Base-by-base conservation (phyloP, 2,113 vertebrate species). In the Callipepla squamata region DNA sequence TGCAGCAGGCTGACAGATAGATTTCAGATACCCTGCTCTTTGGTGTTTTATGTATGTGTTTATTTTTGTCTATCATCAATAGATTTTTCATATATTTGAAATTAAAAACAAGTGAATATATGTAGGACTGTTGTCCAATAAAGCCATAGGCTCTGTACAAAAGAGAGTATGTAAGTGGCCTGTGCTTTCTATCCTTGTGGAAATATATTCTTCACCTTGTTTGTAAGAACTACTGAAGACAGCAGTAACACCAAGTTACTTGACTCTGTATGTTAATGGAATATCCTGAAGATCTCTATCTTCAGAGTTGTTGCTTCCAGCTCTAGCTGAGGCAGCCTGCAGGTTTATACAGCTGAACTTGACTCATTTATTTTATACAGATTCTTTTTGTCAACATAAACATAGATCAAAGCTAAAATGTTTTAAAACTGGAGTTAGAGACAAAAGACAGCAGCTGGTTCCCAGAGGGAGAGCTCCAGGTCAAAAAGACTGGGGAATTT, bases 341-440 rank as follows among this genome's bases (percentile, higher is more conserved):
- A 85, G 86, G 61, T 95, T 95, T 92, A 76, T 70, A 61, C 81
- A 92, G 74, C 67, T 93, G 74, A 94, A 78, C 48, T 80, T 80
- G 61, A 36, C 63, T 83, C 50, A 51, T 92, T 89, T 58, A 62
- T 82, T 94, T 89, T 80, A 75, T 87, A 74, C 62, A 79, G 76
- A 44, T 74, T 92, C 23, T 67, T 92, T 92, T 77, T 67, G 68
- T 92, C 79, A 87, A 50, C 69, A 78, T 85, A 92, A 96, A 89
- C 79, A 89, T 36, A 93, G 78, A 91, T 61, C 47, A 90, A 94
- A 92, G 73, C 65, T 58, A 80, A 85, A 91, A 86, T 48, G 18
- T 86, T 91, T 93, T 83, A 18, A 65, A 92, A 92, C 80, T 81
- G 1, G 80, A 88, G 61, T 48, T 87, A 45, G 25, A 90, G 57